phyloP scores from a whole-genome alignment of 1,140 invertebrate species.

The Bombus soroeensis region DNA sequence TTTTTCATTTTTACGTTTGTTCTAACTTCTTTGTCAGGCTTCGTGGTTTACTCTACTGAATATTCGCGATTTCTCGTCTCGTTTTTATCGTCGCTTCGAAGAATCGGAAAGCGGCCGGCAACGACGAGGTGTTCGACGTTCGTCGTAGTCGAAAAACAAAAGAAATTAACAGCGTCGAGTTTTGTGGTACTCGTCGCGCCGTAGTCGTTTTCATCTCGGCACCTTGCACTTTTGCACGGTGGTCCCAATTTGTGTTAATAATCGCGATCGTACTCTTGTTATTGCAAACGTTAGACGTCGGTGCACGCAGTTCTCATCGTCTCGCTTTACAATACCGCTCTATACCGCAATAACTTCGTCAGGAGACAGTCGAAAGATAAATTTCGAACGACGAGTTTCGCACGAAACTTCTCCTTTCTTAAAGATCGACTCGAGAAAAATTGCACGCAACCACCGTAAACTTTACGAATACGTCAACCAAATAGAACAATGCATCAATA shows the following conservation, averaged over 20 bases:
- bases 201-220: slow-evolving; percentile 25
- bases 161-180: not conserved
- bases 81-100: slow-evolving; percentile 11
- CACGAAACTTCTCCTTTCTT: not conserved
- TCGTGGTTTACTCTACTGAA: slow-evolving; percentile 3
- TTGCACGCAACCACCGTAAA: not conserved
- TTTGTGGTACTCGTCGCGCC: not conserved
- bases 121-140: not conserved
- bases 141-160: not conserved
- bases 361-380: not conserved
- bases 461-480: not conserved
- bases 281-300: slow-evolving; percentile 20
- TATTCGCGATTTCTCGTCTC: slow-evolving; percentile 11
- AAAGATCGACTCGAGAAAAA: not conserved
- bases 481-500: not conserved
- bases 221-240: slow-evolving; percentile 66
- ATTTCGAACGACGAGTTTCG: not conserved
- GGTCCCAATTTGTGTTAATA: slow-evolving; percentile 59
- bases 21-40: slow-evolving; percentile 19
- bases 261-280: slow-evolving; percentile 33
- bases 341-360: not conserved
- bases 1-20: not conserved
- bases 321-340: not conserved
- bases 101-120: slow-evolving; percentile 11
- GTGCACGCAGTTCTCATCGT: not conserved